phyloP scores from a whole-genome alignment of 2,797 vertebrate species.

The Typhlichthys subterraneus region DNA sequence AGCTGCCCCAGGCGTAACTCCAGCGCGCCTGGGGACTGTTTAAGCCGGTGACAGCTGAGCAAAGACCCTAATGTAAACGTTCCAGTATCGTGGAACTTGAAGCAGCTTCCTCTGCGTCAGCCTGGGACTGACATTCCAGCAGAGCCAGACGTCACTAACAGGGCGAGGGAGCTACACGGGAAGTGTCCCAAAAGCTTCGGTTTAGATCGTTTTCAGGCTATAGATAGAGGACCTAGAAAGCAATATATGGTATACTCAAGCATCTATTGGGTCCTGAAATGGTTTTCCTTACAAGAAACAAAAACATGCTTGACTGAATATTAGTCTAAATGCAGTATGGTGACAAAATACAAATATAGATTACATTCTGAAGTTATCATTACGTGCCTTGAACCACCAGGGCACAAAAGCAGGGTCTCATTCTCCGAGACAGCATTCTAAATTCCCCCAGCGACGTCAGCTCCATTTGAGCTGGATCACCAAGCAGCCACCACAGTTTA shows the following conservation, averaged over 20 bases:
- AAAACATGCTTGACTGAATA: too few species aligned
- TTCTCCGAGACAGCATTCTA: conserved; percentile 3
- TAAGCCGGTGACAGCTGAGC: conserved; percentile 65
- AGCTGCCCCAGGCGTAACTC: conserved; percentile 57
- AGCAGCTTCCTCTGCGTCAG: conserved; percentile 45
- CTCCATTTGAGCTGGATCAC: conserved; percentile 18
- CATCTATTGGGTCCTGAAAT: too few species aligned
- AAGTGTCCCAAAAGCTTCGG: too few species aligned
- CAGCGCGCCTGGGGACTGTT: conserved; percentile 15
- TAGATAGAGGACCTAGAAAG: too few species aligned
- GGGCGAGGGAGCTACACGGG: not conserved
- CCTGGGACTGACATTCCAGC: conserved; percentile 39
- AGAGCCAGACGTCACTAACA: conserved; percentile 5
- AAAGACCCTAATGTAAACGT: conserved; percentile 64
- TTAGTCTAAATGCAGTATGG: too few species aligned
- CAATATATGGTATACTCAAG: too few species aligned
- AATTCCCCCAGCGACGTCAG: conserved; percentile 20
- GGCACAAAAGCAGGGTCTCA: not conserved
- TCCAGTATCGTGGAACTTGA: conserved; percentile 20
- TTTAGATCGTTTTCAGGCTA: too few species aligned
- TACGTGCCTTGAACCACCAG: not conserved
- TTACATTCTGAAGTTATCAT: too few species aligned
- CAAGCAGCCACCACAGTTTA: conserved; percentile 17
- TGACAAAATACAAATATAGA: too few species aligned
- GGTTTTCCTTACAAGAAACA: too few species aligned